A percentile compares a stretch with the other conserved stretches of the same genome.
These are phyloP conservation scores for Euphydryas editha DNA, from an alignment of 2,888 invertebrate species.

Conservation along the genomic window DNA sequence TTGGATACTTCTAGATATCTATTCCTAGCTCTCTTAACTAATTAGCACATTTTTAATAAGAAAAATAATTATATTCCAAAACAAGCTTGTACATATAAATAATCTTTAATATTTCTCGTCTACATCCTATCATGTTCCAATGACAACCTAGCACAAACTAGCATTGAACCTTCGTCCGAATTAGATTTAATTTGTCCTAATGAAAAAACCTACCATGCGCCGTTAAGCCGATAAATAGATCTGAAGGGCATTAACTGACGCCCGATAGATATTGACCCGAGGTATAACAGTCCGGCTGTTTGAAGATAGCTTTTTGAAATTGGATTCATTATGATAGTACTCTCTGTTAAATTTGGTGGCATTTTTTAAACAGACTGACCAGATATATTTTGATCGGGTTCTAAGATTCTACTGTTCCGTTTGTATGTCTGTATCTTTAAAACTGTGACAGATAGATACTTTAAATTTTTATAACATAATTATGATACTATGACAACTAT, in stretches of 20 bases:
- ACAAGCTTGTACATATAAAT: too few species aligned
- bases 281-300: background rate
- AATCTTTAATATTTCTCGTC: background rate
- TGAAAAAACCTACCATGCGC: conserved; percentile 23
- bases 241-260: conserved; percentile 23
- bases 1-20: background rate
- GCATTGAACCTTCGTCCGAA: conserved; percentile 13
- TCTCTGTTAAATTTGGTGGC: background rate
- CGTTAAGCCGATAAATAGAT: conserved; percentile 20
- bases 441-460: too few species aligned
- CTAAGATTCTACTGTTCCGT: too few species aligned
- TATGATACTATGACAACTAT: too few species aligned
- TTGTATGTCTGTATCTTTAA: too few species aligned
- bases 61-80: too few species aligned
- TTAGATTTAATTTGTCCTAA: conserved; percentile 22
- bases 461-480: too few species aligned
- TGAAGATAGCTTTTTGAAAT: conserved; percentile 7
- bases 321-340: conserved; percentile 20
- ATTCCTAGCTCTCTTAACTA: background rate
- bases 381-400: too few species aligned
- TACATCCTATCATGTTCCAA: background rate
- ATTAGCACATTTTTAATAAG: too few species aligned
- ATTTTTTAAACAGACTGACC: background rate
- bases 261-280: conserved; percentile 20
- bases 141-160: background rate